These are phyloP conservation scores for Virgularia gustaviana DNA, from an alignment of 92 coral and sea anemone genomes.

Conservation along the genomic window DNA sequence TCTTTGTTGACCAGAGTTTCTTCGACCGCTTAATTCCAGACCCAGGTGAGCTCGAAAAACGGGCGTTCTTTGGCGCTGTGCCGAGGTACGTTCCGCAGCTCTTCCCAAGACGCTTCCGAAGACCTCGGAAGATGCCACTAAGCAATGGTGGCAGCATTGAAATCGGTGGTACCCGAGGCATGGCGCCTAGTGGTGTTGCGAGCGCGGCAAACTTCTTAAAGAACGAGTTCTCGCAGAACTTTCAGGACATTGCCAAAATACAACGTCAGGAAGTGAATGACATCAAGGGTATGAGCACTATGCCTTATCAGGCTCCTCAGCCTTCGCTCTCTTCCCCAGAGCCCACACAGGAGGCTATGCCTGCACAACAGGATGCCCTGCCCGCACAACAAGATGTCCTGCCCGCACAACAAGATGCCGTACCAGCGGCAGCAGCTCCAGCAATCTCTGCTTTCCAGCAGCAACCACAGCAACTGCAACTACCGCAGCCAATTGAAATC, in stretches of 20 bases:
- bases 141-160: constrained; percentile 19
- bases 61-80: constrained; percentile 13
- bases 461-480: constrained; percentile 25
- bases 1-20: neutral
- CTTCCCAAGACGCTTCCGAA: constrained; percentile 12
- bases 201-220: constrained; percentile 32
- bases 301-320: neutral
- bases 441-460: constrained; percentile 22
- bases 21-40: constrained; percentile 19
- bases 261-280: constrained; percentile 38
- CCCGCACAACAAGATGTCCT: constrained; percentile 26
- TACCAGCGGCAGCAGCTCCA: constrained; percentile 38
- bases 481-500: constrained; percentile 15
- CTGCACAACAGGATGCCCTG: constrained; percentile 17
- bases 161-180: neutral
- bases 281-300: constrained; percentile 28
- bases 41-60: constrained; percentile 16
- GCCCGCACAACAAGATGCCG: constrained; percentile 12
- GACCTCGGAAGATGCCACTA: constrained; percentile 14
- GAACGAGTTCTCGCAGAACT: constrained; percentile 28
- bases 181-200: constrained; percentile 22
- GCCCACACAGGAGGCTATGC: constrained; percentile 6
- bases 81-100: constrained; percentile 21
- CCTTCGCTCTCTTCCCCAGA: constrained; percentile 8
- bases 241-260: constrained; percentile 28